A percentile compares a stretch with the other conserved stretches of the same genome.
Evolutionary conservation across 2,888 invertebrate species (phyloP).

Genomic region (Augiades crinisus): DNA sequence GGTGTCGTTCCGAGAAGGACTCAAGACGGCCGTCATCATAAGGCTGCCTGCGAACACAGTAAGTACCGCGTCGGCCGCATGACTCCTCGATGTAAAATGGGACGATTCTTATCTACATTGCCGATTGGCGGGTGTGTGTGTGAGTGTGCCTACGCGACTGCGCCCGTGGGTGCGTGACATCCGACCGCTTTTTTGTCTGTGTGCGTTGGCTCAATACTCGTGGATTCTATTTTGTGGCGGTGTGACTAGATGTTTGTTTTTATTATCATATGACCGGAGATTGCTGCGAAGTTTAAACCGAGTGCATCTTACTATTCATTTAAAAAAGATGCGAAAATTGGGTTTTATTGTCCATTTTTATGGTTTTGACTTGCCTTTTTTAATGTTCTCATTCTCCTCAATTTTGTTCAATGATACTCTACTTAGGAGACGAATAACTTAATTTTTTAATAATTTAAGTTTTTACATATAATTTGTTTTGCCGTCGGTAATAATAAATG

Average conservation of each 20-base stretch:
- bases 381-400: neutral
- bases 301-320: constrained; percentile 8
- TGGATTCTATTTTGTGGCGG: constrained; percentile 74
- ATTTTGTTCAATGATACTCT: too few species aligned
- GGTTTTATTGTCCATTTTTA: constrained; percentile 1
- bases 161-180: constrained; percentile 65
- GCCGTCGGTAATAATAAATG: too few species aligned
- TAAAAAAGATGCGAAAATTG: constrained; percentile 1
- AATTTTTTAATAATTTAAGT: too few species aligned
- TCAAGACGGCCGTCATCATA: constrained; percentile 79
- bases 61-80: constrained; percentile 67
- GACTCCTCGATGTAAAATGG: constrained; percentile 77
- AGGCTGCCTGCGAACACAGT: constrained; percentile 80
- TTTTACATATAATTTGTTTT: too few species aligned
- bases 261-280: constrained; percentile 77
- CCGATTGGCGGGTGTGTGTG: constrained; percentile 49
- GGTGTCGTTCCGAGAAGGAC: constrained; percentile 61
- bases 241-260: constrained; percentile 78
- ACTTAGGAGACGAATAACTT: too few species aligned
- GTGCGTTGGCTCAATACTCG: constrained; percentile 75
- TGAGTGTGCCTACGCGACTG: constrained; percentile 42
- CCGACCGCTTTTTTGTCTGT: constrained; percentile 64
- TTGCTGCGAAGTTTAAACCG: constrained; percentile 45
- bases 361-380: neutral
- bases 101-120: constrained; percentile 75